Percentiles rank a stretch among this genome's conserved stretches.
These are phyloP conservation scores for Whitmania pigra DNA, from an alignment of 1,140 invertebrate species.

Conservation along the genomic window DNA sequence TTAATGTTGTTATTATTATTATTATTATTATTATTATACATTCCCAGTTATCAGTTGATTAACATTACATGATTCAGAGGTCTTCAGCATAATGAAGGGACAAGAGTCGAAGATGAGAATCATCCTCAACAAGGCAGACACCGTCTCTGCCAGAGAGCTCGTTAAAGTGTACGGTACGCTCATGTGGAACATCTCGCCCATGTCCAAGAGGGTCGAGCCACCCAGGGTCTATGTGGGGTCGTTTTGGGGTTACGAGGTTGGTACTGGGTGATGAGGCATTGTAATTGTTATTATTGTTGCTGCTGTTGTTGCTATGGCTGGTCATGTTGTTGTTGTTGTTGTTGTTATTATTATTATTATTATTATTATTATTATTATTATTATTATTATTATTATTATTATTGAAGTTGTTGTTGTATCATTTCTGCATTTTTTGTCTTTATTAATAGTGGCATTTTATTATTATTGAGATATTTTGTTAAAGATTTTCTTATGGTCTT, in stretches of 20 bases:
- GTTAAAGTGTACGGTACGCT: conserved; percentile 81
- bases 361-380: too few relatives aligned
- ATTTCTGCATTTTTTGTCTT: too few relatives aligned
- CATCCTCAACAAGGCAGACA: conserved; percentile 84
- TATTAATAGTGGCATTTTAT: neutral
- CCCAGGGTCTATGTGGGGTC: conserved; percentile 80
- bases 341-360: too few relatives aligned
- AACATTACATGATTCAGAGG: too few relatives aligned
- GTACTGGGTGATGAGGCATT: neutral
- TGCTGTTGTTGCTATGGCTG: neutral
- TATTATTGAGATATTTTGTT: neutral
- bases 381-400: too few relatives aligned
- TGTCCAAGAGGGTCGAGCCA: conserved; percentile 83
- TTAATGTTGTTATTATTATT: too few relatives aligned
- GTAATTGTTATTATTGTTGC: neutral
- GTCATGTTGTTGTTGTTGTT: neutral
- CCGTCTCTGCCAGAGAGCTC: conserved; percentile 76
- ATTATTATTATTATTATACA: neutral
- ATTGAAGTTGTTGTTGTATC: too few relatives aligned
- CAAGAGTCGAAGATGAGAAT: conserved; percentile 74
- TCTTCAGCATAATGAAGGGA: conserved; percentile 80
- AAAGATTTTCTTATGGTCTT: too few relatives aligned
- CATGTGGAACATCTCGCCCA: conserved; percentile 86
- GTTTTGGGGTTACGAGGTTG: conserved; percentile 63
- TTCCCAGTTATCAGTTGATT: too few relatives aligned